Evolutionary conservation across 2,113 vertebrate genomes (phyloP).

Genomic region (Aplodontia rufa): DNA sequence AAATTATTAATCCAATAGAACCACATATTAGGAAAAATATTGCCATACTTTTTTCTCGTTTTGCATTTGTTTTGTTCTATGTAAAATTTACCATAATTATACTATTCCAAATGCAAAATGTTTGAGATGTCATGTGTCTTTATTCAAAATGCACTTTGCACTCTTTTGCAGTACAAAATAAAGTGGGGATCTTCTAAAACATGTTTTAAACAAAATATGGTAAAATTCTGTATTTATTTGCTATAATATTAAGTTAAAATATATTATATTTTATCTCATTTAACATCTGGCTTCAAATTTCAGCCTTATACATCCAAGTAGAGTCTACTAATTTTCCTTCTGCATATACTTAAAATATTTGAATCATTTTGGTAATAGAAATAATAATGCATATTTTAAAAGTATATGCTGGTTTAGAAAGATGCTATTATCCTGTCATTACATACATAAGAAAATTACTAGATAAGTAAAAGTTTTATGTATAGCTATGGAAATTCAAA

Average conservation of each 20-base stretch:
- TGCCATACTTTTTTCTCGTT: neutral
- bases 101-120: neutral
- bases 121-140: neutral
- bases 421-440: neutral
- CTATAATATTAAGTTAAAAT: neutral
- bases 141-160: neutral
- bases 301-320: neutral
- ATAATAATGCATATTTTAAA: neutral
- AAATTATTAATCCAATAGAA: neutral
- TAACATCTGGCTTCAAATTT: conserved; percentile 5
- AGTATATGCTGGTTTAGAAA: neutral
- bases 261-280: neutral
- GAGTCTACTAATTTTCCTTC: neutral
- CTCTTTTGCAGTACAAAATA: neutral
- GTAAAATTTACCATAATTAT: neutral
- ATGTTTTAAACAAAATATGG: neutral
- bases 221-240: neutral
- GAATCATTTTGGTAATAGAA: neutral
- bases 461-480: neutral
- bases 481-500: neutral
- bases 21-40: neutral
- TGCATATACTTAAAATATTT: neutral
- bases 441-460: neutral
- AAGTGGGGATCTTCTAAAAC: neutral
- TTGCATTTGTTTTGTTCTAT: neutral